phyloP scores from a whole-genome alignment of 2,113 vertebrate species.

The Scalopus aquaticus region DNA sequence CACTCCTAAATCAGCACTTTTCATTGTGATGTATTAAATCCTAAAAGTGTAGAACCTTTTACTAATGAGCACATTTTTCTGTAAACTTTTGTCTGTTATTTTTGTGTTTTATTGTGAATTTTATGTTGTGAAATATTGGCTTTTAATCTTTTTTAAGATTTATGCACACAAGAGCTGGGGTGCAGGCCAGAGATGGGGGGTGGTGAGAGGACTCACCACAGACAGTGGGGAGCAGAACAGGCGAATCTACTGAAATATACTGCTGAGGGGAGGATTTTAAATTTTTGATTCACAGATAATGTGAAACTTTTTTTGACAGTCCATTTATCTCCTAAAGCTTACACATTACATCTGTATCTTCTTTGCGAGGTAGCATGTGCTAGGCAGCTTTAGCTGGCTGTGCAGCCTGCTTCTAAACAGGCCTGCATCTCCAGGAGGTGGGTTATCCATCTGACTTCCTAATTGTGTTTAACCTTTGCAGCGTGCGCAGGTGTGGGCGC shows the following conservation, averaged over 20 bases:
- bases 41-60: constrained; percentile 12
- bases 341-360: not conserved
- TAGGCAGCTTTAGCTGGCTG: not conserved
- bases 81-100: not conserved
- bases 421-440: not conserved
- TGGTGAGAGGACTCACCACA: too few relatives aligned
- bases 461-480: not conserved
- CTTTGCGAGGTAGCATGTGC: not conserved
- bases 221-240: too few relatives aligned
- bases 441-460: not conserved
- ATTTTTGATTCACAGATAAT: not conserved
- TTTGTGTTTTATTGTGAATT: not conserved
- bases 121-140: not conserved
- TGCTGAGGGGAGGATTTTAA: not conserved
- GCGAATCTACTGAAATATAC: too few relatives aligned
- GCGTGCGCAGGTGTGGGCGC: not conserved
- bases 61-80: constrained; percentile 8
- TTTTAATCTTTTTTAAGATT: too few relatives aligned
- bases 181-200: too few relatives aligned
- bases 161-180: too few relatives aligned
- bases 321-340: not conserved
- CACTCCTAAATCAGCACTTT: constrained; percentile 20
- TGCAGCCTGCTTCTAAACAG: not conserved
- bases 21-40: not conserved
- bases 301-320: not conserved